phyloP scores from a whole-genome alignment of 37 sponge, comb jelly and placozoan genomes.

The Crambe crambe region DNA sequence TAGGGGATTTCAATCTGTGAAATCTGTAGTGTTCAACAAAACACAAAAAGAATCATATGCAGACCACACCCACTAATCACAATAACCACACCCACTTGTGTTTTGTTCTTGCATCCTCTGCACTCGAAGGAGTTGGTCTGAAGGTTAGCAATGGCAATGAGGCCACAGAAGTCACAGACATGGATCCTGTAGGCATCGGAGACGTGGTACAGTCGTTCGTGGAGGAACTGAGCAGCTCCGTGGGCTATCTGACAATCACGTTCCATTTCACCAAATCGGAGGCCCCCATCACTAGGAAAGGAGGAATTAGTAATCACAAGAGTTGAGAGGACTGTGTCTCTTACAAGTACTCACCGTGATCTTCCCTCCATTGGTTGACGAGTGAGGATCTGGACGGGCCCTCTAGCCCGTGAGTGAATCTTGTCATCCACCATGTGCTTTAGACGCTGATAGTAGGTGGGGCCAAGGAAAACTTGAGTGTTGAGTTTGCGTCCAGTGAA shows the following conservation, averaged over 20 bases:
- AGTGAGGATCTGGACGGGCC: conserved; percentile 95
- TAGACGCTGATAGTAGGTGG: conserved; percentile 99
- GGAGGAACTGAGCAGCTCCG: conserved; percentile 98
- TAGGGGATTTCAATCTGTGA: conserved; percentile 97
- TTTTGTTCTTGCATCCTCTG: conserved; percentile 98
- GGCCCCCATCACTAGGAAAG: conserved; percentile 90
- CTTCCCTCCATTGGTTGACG: conserved; percentile 99
- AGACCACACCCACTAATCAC: neutral
- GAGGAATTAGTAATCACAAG: neutral
- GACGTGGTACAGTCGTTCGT: conserved; percentile 91
- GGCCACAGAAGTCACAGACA: conserved; percentile 97
- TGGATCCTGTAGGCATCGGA: conserved; percentile 96
- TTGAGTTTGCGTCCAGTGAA: conserved; percentile 99
- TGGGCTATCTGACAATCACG: conserved; percentile 99
- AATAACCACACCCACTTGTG: conserved; percentile 57
- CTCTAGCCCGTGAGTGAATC: conserved; percentile 97
- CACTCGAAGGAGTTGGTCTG: conserved; percentile 94
- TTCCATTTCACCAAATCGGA: conserved; percentile 99
- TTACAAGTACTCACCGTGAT: conserved; percentile 66
- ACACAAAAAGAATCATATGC: neutral
- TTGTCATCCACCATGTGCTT: conserved; percentile 99
- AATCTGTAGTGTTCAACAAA: conserved; percentile 52
- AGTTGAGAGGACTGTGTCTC: neutral
- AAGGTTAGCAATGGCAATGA: conserved; percentile 97
- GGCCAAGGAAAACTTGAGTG: conserved; percentile 98